A percentile compares a stretch with the other conserved stretches of the same genome.
These are phyloP conservation scores for Lepidochitona cinerea DNA, from an alignment of 2,888 invertebrate genomes.

Conservation along the genomic window DNA sequence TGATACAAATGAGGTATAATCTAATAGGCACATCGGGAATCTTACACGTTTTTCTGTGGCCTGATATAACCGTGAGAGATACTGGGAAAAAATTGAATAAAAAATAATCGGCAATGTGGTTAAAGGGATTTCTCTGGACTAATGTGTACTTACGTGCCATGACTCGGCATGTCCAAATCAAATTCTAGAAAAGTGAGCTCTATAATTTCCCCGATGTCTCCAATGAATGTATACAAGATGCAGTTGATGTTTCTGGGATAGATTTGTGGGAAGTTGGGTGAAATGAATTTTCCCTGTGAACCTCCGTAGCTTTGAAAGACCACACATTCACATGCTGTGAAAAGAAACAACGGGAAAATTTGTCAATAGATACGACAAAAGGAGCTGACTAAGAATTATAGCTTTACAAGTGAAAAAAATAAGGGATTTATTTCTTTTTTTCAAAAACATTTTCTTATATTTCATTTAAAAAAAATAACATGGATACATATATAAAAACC, in stretches of 20 bases:
- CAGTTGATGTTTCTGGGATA: conserved; percentile 84
- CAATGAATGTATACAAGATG: conserved; percentile 87
- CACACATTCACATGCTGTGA: conserved; percentile 87
- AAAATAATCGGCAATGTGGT: not conserved
- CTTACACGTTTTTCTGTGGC: not conserved
- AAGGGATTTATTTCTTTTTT: too few species aligned
- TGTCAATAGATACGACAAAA: not conserved
- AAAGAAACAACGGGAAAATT: not conserved
- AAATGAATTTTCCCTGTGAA: conserved; percentile 83
- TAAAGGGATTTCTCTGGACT: not conserved
- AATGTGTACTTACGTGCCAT: conserved; percentile 29
- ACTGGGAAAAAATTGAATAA: not conserved
- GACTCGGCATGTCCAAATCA: conserved; percentile 77
- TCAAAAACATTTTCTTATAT: too few species aligned
- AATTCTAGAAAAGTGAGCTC: conserved; percentile 86
- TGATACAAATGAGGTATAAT: conserved; percentile 1
- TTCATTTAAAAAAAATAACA: too few species aligned
- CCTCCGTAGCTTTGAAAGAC: conserved; percentile 85
- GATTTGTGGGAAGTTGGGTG: conserved; percentile 85
- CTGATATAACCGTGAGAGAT: not conserved
- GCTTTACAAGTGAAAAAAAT: too few species aligned
- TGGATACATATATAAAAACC: too few species aligned
- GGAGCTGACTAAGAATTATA: too few species aligned
- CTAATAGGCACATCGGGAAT: not conserved
- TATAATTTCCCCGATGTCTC: conserved; percentile 84